Percentiles rank a stretch among this genome's conserved stretches.
Conservation (phyloP, 2,888 invertebrate species). For the Phyllotreta striolata region DNA sequence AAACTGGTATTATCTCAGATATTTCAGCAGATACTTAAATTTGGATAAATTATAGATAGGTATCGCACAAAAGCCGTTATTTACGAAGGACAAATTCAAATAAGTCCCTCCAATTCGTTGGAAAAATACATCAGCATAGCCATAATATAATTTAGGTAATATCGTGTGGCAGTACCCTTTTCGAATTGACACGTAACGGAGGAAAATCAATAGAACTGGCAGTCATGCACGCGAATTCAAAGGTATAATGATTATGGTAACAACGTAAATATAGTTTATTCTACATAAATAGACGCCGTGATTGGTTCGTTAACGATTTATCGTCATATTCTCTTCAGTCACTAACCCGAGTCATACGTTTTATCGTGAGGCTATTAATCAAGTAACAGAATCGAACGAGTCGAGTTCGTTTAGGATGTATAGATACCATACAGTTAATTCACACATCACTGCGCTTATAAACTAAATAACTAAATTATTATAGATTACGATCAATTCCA, state of each 20-base stretch:
- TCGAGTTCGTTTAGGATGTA: not conserved
- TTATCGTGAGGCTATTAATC: slow-evolving; percentile 29
- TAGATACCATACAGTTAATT: no score
- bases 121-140: slow-evolving; percentile 29
- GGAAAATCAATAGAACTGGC: slow-evolving; percentile 45
- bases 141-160: slow-evolving; percentile 45
- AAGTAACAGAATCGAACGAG: slow-evolving; percentile 11
- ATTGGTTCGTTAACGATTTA: slow-evolving; percentile 41
- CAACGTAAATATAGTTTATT: slow-evolving; percentile 42
- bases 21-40: slow-evolving; percentile 19
- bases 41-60: slow-evolving; percentile 31
- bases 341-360: slow-evolving; percentile 27
- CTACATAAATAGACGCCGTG: slow-evolving; percentile 39
- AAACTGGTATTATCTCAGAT: slow-evolving; percentile 9
- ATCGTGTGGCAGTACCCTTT: slow-evolving; percentile 45
- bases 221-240: slow-evolving; percentile 47
- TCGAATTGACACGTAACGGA: slow-evolving; percentile 49
- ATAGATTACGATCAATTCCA: no score
- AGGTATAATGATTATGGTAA: slow-evolving; percentile 40
- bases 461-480: no score
- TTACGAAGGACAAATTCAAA: slow-evolving; percentile 23
- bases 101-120: slow-evolving; percentile 22
- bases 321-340: slow-evolving; percentile 34
- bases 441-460: no score
- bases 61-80: slow-evolving; percentile 30